Base-by-base conservation (phyloP, 2,888 invertebrate genomes). In the Limnephilus auricula region DNA sequence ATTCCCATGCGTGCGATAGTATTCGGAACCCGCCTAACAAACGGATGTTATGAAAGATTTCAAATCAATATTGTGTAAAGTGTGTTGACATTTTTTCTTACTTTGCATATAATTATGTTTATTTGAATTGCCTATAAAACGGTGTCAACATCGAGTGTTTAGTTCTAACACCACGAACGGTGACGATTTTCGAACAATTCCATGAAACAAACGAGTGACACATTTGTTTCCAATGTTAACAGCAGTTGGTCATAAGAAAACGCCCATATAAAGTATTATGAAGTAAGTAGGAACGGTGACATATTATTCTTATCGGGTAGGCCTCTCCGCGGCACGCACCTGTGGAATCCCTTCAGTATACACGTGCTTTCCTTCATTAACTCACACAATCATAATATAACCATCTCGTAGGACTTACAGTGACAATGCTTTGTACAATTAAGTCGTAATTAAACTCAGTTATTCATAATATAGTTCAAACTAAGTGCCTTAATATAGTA, bases 1-100 rank as follows among this genome's bases (percentile, higher is more conserved):
- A 18, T 50, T 30, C 50, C 50, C 86, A 18, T 50, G 86, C 50
- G 65, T 32, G 86, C 84, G 37, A 40, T 85, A 30, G 84, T 86
- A 50, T 40, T 85, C 40, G 30, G 65, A 65, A 50, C 34, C 13
- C 9, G n/a, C 86, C 5, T n/a, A 50, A 65, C 65, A 50, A 40
- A 65, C 84, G 25, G 34, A 84, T 84, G 34, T 32, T 37, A 32
- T 37, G 40, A 40, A 18, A 85, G 45, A 85, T 85, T 85, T 85
- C 30, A 15, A 37, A 45, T 45, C 37, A 84, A 84, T 84, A 84
- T 85, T 85, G 85, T 85, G 85, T n/a, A 85, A 85, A 30, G 40
- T 65, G 86, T 65, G 65, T 86, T 86, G 65, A 86, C 31, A n/a
- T 85, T 85, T 85, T 45, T 65, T 25, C 30, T 1, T n/a, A 31